Percentiles rank a stretch among this genome's conserved stretches.
Conservation (phyloP, 1,140 invertebrate species). For the Pseudomyrmex sp. region DNA sequence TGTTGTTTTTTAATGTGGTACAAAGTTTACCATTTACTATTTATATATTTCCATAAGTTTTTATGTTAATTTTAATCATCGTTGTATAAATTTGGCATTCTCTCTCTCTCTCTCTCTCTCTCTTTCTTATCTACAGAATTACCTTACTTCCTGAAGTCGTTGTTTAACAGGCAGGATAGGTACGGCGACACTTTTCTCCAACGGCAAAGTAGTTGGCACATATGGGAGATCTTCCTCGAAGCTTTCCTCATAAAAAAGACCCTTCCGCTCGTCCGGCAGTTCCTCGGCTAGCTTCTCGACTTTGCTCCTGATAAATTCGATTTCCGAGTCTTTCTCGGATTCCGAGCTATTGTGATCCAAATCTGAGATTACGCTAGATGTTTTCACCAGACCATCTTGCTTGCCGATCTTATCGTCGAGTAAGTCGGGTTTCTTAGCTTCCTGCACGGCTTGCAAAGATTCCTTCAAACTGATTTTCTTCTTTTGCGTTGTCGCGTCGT, state of each 20-base stretch:
- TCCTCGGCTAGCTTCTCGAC: constrained; percentile 79
- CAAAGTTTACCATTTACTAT: too few species aligned
- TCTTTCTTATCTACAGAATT: constrained; percentile 8
- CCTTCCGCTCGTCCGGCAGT: constrained; percentile 88
- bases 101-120: not conserved
- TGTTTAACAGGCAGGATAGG: constrained; percentile 93
- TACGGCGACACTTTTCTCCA: constrained; percentile 92
- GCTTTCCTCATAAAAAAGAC: constrained; percentile 92
- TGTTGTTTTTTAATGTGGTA: too few species aligned
- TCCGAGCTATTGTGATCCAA: constrained; percentile 90
- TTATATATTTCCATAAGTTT: too few species aligned
- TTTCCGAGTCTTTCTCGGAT: constrained; percentile 90
- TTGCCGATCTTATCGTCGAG: constrained; percentile 54
- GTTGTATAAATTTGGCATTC: not conserved
- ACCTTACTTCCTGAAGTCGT: constrained; percentile 87
- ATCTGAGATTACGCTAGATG: constrained; percentile 81
- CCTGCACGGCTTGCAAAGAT: not conserved
- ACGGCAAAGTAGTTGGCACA: constrained; percentile 93
- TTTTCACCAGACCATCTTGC: constrained; percentile 65
- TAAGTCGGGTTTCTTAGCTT: constrained; percentile 49
- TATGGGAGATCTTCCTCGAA: constrained; percentile 95
- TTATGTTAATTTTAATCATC: not conserved
- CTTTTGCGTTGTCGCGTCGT: not conserved
- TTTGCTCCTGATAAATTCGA: constrained; percentile 85
- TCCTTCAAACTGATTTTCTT: constrained; percentile 17